Percentiles rank a stretch among this genome's conserved stretches.
Evolutionary conservation across 2,797 vertebrate genomes (phyloP).

Genomic region (Oryzias sinensis): DNA sequence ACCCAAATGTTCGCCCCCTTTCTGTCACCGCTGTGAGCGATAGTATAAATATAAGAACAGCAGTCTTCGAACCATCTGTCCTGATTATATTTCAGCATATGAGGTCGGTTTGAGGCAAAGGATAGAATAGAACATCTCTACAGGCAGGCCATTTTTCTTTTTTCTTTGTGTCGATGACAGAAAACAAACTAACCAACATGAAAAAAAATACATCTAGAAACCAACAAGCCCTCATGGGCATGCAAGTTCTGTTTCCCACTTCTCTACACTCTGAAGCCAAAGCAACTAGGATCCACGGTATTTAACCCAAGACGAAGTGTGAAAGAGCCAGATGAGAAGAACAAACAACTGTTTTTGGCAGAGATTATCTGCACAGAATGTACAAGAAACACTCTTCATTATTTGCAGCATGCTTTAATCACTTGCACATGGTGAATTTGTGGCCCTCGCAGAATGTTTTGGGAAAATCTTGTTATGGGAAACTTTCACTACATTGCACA

Average conservation of each 20-base stretch:
- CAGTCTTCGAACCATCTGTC: constrained; percentile 54
- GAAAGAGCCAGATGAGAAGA: background rate
- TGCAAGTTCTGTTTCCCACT: constrained; percentile 1
- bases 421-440: constrained; percentile 18
- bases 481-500: background rate
- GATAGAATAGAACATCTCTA: constrained; percentile 26
- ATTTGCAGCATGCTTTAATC: constrained; percentile 6
- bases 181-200: background rate
- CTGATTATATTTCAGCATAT: constrained; percentile 50
- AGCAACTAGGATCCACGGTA: background rate
- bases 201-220: background rate
- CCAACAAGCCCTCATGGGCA: background rate
- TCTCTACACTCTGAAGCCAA: constrained; percentile 8
- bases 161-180: background rate
- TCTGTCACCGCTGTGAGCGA: constrained; percentile 50
- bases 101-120: constrained; percentile 44
- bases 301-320: background rate
- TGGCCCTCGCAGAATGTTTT: too few relatives aligned
- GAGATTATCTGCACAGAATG: constrained; percentile 6
- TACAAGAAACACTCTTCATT: constrained; percentile 1
- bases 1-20: constrained; percentile 32
- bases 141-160: constrained; percentile 10
- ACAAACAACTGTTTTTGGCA: background rate
- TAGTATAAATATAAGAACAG: constrained; percentile 57
- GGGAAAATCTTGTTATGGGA: too few relatives aligned